A percentile compares a stretch with the other conserved stretches of the same genome.
Conservation (phyloP, 2,797 vertebrate species). For the Prunella strophiata region DNA sequence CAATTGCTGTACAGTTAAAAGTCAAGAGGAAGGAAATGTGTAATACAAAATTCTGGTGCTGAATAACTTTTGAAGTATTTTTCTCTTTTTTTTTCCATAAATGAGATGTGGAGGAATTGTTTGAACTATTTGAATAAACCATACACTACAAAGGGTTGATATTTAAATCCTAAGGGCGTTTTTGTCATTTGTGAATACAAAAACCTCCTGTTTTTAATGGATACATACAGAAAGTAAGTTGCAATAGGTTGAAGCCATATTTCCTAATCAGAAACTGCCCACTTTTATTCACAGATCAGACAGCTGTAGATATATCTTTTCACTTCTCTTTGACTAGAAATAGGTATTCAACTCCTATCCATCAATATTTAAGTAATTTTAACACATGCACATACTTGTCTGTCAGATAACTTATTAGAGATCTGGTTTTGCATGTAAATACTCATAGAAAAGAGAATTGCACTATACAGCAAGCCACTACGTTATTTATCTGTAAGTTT, state of each 20-base stretch:
- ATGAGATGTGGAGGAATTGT: not conserved
- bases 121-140: not conserved
- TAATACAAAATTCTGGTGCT: not conserved
- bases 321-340: not conserved
- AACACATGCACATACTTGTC: accelerated
- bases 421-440: not conserved
- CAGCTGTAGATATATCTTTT: not conserved
- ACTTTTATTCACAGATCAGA: not conserved
- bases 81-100: not conserved
- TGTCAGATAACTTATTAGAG: not conserved
- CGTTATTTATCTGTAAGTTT: not conserved
- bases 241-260: not conserved
- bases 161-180: not conserved
- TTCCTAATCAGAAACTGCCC: not conserved
- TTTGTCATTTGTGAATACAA: not conserved
- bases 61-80: not conserved
- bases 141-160: not conserved
- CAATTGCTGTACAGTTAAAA: not conserved
- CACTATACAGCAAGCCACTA: not conserved
- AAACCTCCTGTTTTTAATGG: not conserved
- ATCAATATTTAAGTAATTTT: not conserved
- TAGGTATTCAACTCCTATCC: not conserved
- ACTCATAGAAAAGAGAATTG: not conserved
- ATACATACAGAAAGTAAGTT: not conserved
- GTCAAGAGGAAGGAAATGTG: not conserved